Evolutionary conservation across 2,888 invertebrate species (phyloP).

Genomic region (Reticulitermes lucifugus): DNA sequence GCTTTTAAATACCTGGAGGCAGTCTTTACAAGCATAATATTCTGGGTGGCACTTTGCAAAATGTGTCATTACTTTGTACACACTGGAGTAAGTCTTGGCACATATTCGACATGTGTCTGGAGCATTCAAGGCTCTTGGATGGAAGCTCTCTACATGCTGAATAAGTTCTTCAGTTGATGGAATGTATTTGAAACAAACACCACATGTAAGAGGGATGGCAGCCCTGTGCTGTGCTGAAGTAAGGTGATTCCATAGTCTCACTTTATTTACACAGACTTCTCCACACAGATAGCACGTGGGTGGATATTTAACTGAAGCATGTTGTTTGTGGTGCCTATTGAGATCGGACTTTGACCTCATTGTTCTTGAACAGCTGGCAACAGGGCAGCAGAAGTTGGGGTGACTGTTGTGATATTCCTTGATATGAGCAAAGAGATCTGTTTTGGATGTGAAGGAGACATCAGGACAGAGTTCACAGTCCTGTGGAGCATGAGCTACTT

Average conservation of each 20-base stretch:
- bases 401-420: conserved; percentile 56
- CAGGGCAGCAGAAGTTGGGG: conserved; percentile 38
- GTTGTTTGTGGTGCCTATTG: conserved; percentile 44
- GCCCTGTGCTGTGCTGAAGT: conserved; percentile 64
- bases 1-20: conserved; percentile 69
- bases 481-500: conserved; percentile 68
- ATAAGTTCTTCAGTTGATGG: conserved; percentile 68
- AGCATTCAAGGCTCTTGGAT: conserved; percentile 65
- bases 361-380: conserved; percentile 31
- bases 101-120: conserved; percentile 70
- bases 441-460: conserved; percentile 68
- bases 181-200: conserved; percentile 69
- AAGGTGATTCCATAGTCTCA: conserved; percentile 46
- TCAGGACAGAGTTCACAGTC: conserved; percentile 67
- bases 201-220: conserved; percentile 69
- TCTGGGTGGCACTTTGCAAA: conserved; percentile 71
- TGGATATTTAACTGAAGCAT: conserved; percentile 37
- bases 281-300: conserved; percentile 50
- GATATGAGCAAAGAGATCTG: conserved; percentile 70
- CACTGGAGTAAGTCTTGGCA: conserved; percentile 70
- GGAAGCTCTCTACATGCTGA: conserved; percentile 68
- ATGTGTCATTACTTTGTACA: conserved; percentile 72
- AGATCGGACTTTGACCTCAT: conserved; percentile 45
- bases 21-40: conserved; percentile 70
- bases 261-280: conserved; percentile 41